Evolutionary conservation across 2,113 vertebrate species (phyloP).

Genomic region (Mohoua ochrocephala): DNA sequence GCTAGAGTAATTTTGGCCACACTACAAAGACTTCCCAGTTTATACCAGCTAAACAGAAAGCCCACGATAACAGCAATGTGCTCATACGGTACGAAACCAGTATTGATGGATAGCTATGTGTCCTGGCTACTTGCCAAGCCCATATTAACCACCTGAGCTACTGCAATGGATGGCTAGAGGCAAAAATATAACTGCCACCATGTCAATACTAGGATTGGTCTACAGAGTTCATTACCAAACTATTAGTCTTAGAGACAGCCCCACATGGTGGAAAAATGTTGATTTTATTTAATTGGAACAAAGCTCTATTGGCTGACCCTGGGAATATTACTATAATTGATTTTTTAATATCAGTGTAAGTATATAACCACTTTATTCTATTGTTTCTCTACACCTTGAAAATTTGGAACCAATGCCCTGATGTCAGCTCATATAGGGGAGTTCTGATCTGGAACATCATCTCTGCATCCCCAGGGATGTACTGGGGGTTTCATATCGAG

Average conservation of each 20-base stretch:
- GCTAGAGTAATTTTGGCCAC: not conserved
- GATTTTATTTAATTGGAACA: conserved; percentile 2
- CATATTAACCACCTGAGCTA: not conserved
- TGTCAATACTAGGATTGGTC: not conserved
- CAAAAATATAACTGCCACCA: not conserved
- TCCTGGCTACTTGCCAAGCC: not conserved
- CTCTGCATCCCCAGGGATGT: not conserved
- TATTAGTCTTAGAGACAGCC: not conserved
- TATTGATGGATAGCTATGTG: not conserved
- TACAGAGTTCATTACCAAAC: not conserved
- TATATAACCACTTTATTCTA: not conserved
- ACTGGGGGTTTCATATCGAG: not conserved
- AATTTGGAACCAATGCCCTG: not conserved
- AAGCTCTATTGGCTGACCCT: not conserved
- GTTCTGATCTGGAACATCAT: not conserved
- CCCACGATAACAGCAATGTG: not conserved
- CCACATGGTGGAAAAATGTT: not conserved
- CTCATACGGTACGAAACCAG: not conserved
- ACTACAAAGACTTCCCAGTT: not conserved
- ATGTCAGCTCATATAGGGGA: not conserved
- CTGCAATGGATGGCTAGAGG: not conserved
- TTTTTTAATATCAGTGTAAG: not conserved
- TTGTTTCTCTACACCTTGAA: not conserved
- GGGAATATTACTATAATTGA: not conserved
- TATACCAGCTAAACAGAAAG: not conserved